Base-by-base conservation (phyloP, 2,888 invertebrate genomes). In the Sisyra nigra region DNA sequence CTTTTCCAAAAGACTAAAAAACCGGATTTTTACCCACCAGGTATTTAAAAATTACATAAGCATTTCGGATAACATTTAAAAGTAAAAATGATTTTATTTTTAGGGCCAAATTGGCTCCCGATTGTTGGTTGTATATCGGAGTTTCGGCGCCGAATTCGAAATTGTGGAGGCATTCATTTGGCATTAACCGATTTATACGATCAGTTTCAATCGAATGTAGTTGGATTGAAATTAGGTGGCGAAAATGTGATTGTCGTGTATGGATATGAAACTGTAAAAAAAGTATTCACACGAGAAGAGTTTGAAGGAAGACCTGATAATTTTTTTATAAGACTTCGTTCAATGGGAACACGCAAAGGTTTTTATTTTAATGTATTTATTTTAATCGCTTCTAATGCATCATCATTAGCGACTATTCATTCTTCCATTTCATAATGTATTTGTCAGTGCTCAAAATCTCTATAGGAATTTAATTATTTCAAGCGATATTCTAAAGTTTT, bases 251-350 rank as follows among this genome's bases (percentile, higher is more conserved):
- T 76, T 2, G 66, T 71, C 1, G 73, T 72, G 2, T 65, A 66
- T 17, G 70, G 72, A 0, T 68, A 66, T 50, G 58, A 67, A 2
- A 49, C 66, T 1, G 62, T 76, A 1, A 65, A 64, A 10, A 61
- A 68, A 44, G 65, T 78, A 2, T 62, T 78, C 38, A 57, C 61
- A 0, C 57, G 62, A 10, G 75, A 77, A 43, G 74, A 71, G 15
- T 80, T 68, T 49, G 72, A 74, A 45, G 77, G 72, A 0, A 60
- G 81, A 15, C 81, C 81, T 0, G 70, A 78, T 54, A 74, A 70
- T 46, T 75, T 76, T 52, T 80, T 80, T 50, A 58, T 72, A 11
- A 63, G 69, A 24, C 54, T 80, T 10, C 63, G 80, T 18, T 74
- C 74, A 11, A 69, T 80, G 69, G 79, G 79, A 17, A 66, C 68